These are phyloP conservation scores for Hydriomena furcata DNA, from an alignment of 2,888 invertebrate species.

Conservation along the genomic window DNA sequence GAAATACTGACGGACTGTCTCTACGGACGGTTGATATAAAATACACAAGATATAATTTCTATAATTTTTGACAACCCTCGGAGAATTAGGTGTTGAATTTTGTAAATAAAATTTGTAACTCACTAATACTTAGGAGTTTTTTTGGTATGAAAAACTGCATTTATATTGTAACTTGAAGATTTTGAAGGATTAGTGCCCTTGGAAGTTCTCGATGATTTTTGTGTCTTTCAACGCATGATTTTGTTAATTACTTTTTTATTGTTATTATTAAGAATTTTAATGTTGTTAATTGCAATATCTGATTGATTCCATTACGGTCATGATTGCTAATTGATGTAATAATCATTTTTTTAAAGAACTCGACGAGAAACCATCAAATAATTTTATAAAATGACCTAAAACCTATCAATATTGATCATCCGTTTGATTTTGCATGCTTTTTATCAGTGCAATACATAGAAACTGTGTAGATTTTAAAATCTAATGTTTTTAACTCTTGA, in stretches of 20 bases:
- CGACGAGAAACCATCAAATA: conserved; percentile 32
- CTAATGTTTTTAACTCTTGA: conserved; percentile 53
- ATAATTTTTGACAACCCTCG: conserved; percentile 53
- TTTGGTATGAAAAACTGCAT: conserved; percentile 76
- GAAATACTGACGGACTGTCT: conserved; percentile 56
- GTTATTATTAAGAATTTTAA: conserved; percentile 82
- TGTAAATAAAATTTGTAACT: conserved; percentile 80
- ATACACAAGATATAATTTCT: conserved; percentile 48
- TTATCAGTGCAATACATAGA: conserved; percentile 70
- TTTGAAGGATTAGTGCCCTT: conserved; percentile 59
- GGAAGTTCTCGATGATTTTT: conserved; percentile 78
- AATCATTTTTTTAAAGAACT: conserved; percentile 34
- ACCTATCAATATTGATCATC: conserved; percentile 41
- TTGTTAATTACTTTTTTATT: conserved; percentile 80
- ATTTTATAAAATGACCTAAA: conserved; percentile 27
- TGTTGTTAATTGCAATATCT: conserved; percentile 76
- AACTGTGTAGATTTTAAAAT: conserved; percentile 70
- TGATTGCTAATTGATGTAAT: conserved; percentile 47
- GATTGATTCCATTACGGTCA: conserved; percentile 38
- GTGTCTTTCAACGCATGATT: conserved; percentile 69
- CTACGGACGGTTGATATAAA: conserved; percentile 9
- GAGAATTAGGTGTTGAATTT: conserved; percentile 51
- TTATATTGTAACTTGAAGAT: conserved; percentile 62
- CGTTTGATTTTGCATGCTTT: conserved; percentile 70
- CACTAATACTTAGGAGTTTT: conserved; percentile 65